Base-by-base conservation (phyloP, 1,140 invertebrate species). In the Pygmarrhopalites habei region DNA sequence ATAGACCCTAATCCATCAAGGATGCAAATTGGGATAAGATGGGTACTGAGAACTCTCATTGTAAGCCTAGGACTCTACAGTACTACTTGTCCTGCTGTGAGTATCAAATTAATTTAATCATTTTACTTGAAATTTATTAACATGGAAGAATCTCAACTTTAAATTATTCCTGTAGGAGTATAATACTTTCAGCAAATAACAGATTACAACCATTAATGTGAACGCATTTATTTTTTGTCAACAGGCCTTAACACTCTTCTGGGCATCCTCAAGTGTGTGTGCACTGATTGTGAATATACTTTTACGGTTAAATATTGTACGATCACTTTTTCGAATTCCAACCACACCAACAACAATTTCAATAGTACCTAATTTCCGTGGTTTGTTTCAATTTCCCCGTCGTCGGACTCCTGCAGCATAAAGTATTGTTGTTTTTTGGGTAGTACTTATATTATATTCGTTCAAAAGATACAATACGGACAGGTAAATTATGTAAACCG, bases 231-330 rank as follows among this genome's bases (percentile, higher is more conserved):
- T 12, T 60, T 60, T 32, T 58, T 4, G 12, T 60, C 56, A 49
- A 4, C 47, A 70, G 68, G 68, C 68, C 14, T 58, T 70, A 19
- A 62, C 65, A 14, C 43, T 67, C 58, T 70, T 65, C 25, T 70
- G 68, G 68, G 65, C 65, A 1, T 60, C 68, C 10, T 70, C 68
- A 2, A 65, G 62, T 30, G 32, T 58, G 15, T 4, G 43, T 5
- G 64, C 32, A 21, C 46, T 69, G 2, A 26, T 58, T 53, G 61
- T 63, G 55, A 69, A 64, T 52, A 23, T 61, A 12, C 19, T 64
- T 2, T 29, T 69, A 25, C 51, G 49, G 41, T 60, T 12, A 44
- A 17, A 43, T 23, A 23, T 55, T 14, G 44, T 63, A 7, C 32
- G 60, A 44, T 21, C 29, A 26, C 1, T 60, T 7, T 56, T 65